A percentile compares a stretch with the other conserved stretches of the same genome.
phyloP scores from a whole-genome alignment of 2,113 vertebrate species.

The Mystacornis crossleyi region DNA sequence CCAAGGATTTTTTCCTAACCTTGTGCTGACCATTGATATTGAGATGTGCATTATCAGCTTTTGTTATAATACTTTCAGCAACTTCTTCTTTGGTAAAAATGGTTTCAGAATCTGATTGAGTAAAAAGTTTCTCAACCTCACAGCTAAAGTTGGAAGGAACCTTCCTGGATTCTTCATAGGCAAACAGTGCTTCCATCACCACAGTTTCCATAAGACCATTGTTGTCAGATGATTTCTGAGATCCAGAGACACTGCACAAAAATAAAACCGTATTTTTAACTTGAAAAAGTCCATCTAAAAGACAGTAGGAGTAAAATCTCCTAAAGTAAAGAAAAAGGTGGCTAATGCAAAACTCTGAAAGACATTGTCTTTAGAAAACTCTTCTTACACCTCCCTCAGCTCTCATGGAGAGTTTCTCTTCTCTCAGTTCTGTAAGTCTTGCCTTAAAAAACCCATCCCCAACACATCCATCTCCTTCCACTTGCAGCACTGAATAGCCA shows the following conservation, averaged over 20 bases:
- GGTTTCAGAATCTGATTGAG: background rate
- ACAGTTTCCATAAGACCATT: background rate
- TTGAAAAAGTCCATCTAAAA: background rate
- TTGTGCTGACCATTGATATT: background rate
- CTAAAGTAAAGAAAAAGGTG: background rate
- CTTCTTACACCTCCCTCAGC: background rate
- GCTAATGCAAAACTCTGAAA: background rate
- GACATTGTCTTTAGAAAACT: background rate
- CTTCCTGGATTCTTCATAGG: conserved; percentile 15
- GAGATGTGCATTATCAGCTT: conserved; percentile 11
- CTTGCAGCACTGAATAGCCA: background rate
- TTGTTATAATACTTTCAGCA: background rate
- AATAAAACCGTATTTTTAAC: background rate
- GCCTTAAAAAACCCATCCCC: background rate
- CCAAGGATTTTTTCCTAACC: background rate
- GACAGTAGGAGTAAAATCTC: background rate
- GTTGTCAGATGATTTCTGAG: conserved; percentile 7
- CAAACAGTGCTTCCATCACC: background rate
- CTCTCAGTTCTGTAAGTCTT: background rate
- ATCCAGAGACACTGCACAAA: conserved; percentile 41
- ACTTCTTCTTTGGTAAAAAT: conserved; percentile 65
- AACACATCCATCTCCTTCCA: background rate
- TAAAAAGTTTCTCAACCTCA: conserved; percentile 1
- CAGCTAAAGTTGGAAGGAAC: background rate
- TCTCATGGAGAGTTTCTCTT: background rate